Evolutionary conservation across 53 echinoderm and acorn worm species (phyloP), one percentile per base, ranked within the genome.

Genomic region (Mesocentrotus franciscanus): DNA sequence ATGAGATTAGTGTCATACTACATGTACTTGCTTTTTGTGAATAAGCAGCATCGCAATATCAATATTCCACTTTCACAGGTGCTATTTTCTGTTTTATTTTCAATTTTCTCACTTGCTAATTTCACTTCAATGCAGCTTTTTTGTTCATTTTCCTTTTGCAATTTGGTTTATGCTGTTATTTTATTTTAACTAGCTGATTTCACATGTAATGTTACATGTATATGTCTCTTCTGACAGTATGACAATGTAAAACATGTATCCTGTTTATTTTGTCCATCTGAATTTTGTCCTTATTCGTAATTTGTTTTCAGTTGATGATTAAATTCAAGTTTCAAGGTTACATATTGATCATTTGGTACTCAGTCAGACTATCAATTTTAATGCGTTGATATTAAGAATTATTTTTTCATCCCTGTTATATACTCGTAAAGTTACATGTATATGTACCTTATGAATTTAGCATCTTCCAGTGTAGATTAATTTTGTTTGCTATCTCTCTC

Each of bases 11-110:
- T 32, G 4, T 18, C 30, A 1, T 30, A 5, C 22, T 5, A 17
- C 11, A 79, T 79, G 36, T 79, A 7, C 16, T 8, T 81, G 17
- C 20, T 18, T 42, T 13, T 81, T 81, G 42, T 42, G 17, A 20
- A 39, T 42, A 18, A 36, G 42, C 3, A 5, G 20, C 42, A 17
- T 42, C 42, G 42, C 22, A 81, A 39, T 81, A 81, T 20, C 8
- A 5, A 20, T 81, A 81, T 81, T 79, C 81, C 81, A 35, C 81
- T 42, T 81, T 81, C 42, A 81, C 81, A 81, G 36, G 16, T 39
- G 76, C 33, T 33, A 81, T 81, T 36, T 81, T 81, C 42, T 81
- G 42, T 81, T 78, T 79, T 42, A 81, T 81, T 81, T 64, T 81
- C 36, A 42, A 42, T 18, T 13, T 36, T 81, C 42, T 17, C 42